Conservation (phyloP, 2,113 vertebrate genomes). For the Parotia lawesii region DNA sequence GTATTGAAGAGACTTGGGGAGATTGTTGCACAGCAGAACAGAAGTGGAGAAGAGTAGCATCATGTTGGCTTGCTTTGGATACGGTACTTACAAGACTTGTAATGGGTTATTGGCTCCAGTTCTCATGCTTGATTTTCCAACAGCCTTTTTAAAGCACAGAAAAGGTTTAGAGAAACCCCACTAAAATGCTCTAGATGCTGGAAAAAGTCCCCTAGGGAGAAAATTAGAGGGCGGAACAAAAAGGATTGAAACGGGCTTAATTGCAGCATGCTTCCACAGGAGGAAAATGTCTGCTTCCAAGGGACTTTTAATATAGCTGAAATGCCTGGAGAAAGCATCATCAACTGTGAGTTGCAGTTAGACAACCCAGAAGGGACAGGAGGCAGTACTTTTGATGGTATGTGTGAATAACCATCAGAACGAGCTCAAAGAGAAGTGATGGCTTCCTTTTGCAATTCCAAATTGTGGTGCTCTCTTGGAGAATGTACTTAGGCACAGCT, state of each 20-base stretch:
- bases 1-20: not conserved
- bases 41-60: not conserved
- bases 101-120: not conserved
- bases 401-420: not conserved
- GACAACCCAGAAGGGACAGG: not conserved
- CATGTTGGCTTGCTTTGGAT: not conserved
- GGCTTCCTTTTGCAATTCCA: not conserved
- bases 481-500: not conserved
- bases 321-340: not conserved
- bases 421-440: not conserved
- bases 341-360: not conserved
- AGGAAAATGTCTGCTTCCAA: not conserved
- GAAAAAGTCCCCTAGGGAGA: not conserved
- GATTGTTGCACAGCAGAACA: not conserved
- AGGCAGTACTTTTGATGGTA: not conserved
- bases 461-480: not conserved
- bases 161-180: not conserved
- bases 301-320: not conserved
- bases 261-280: not conserved
- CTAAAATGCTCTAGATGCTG: not conserved
- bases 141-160: not conserved
- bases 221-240: not conserved
- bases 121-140: not conserved
- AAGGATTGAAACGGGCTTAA: not conserved
- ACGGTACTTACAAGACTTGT: not conserved